Base-by-base conservation (phyloP, 2,113 vertebrate species). In the Calonectris borealis region DNA sequence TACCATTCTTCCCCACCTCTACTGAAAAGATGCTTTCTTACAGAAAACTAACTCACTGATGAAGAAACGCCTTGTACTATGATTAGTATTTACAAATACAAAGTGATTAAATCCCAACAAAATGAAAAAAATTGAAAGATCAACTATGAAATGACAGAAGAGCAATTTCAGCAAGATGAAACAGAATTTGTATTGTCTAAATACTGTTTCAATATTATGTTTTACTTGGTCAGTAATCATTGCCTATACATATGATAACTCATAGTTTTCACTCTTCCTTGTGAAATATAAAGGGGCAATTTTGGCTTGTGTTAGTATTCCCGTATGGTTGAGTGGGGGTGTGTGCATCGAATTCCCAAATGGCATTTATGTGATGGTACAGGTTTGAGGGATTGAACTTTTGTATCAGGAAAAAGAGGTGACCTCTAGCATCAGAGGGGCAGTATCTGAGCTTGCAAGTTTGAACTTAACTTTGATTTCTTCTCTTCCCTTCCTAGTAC, bases 241-340 rank as follows among this genome's bases (percentile, higher is more conserved):
- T 29, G 20, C 44, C 17, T 49, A 10, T 34, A 20, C 1, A 4
- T 22, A 4, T 5, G 26, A 32, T 31, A 38, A 57, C 57, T 65
- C 16, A 1, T 9, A 16, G 17, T 73, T 86, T 66, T 80, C 15
- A 13, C 24, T 85, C 32, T 58, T 46, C 5, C 17, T 49, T 66
- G 16, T n/a, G 38, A 38, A 34, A n/a, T 24, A 17, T 5, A 16
- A 16, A 15, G 27, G 8, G 34, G 11, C 20, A 12, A 3, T 60
- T 61, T 24, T 42, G 34, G 32, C 22, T n/a, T 49, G 10, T n/a
- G 17, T 54, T 68, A 31, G 6, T 17, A 16, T n/a, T 48, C 24
- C 16, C 3, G 0, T 36, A 2, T 38, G 15, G 51, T 57, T 38
- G 21, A 21, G 21, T 32, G 25, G 15, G 11, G 7, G 6, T 5